Base-by-base conservation (phyloP, 53 echinoderm and acorn worm genomes). In the Echinarachnius parma region DNA sequence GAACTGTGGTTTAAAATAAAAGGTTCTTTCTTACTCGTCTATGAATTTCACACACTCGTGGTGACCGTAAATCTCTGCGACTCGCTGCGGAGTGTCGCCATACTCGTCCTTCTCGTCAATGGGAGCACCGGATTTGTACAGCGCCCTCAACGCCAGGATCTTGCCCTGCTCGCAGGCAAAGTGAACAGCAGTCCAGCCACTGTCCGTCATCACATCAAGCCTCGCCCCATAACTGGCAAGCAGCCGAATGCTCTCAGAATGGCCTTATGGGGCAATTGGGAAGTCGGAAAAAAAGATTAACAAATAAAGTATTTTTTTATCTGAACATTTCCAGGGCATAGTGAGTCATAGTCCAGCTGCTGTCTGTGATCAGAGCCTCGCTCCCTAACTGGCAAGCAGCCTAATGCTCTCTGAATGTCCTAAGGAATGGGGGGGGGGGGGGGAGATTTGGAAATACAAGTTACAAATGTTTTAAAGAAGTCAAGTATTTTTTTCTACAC, bases 141-240 rank as follows among this genome's bases (percentile, higher is more conserved):
- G 52, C 4, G 85, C 84, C 58, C 67, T 84, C 23, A 96, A 74
- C 35, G 87, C 88, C 0, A 87, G 32, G 10, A 96, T 63, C 39
- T 83, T 91, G 18, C 96, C 96, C 21, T 77, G 80, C 53, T 96
- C 96, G 4, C 91, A 91, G 19, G 96, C 91, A 66, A 96, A 96
- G 75, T 96, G 96, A 1, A 85, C 66, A 9, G 96, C 84, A 22
- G 96, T 91, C 91, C 91, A 96, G 2, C 91, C 96, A 23, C 34
- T 62, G 52, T 96, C 96, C n/a, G 96, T 96, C 60, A 82, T 76
- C 4, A 67, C 84, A 48, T 87, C 85, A 3, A 88, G 60, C 19
- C 79, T 87, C 10, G 87, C 87, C 3, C 91, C 96, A 31, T 96
- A 86, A 62, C 91, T 91, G 2, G 88, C 84, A 2, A 96, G 80